Evolutionary conservation across 2,888 invertebrate species (phyloP), one percentile per base, ranked within the genome.

Genomic region (Stenurella melanura): DNA sequence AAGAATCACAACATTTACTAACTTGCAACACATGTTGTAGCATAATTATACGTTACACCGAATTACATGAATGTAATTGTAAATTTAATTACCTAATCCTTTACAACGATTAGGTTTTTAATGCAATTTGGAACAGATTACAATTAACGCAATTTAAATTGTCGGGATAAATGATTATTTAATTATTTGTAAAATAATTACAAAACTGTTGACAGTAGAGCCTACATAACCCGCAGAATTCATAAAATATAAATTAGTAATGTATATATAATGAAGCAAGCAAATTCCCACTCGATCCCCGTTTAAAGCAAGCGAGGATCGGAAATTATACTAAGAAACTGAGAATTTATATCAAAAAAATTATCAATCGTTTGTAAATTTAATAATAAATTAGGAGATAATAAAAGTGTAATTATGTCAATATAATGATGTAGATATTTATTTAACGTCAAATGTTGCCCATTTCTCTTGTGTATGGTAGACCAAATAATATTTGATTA

Each of bases 121-220:
- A 17, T n/a, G 15, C n/a, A 50, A 50, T 50, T 50, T n/a, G 50
- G 0, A 50, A n/a, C 50, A 17, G n/a, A 50, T n/a, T n/a, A 50
- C 1, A 50, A n/a, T 50, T 50, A 50, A 50, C 15, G 50, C n/a
- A n/a, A 50, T 50, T 50, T n/a, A 50, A 50, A 50, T n/a, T 15
- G 50, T 15, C 1, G 5, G 15, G 50, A 50, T n/a, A n/a, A 50
- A 50, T n/a, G 50, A n/a, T 50, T 50, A 50, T 50, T 50, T 50
- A 50, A 17, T 50, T 50, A 50, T 50, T 50, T 50, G 50, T 50
- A 50, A 50, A 50, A 50, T 50, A 50, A 50, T 15, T 50, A 50
- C 42, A 12, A 42, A 42, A 42, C 50, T 50, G 50, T 50, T n/a
- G 50, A 50, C 50, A n/a, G 7, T 50, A n/a, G n/a, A 17, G 15